Evolutionary conservation across 2,888 invertebrate genomes (phyloP).

Genomic region (Nomada ruficornis): DNA sequence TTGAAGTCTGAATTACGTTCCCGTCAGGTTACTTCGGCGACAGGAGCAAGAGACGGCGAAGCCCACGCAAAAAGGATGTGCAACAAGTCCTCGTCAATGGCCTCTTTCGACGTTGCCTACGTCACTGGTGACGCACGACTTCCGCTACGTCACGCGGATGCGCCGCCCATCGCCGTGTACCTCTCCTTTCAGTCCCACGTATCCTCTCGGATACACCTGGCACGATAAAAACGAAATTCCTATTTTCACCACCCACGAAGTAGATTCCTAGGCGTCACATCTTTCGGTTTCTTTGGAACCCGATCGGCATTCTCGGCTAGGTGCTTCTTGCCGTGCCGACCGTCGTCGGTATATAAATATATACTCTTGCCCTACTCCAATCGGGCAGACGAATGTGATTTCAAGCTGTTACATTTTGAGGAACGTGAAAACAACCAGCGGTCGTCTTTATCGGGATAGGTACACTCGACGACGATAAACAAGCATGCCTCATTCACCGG

Average conservation of each 20-base stretch:
- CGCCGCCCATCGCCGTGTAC: slow-evolving; percentile 55
- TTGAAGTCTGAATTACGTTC: neutral
- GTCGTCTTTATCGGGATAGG: slow-evolving; percentile 12
- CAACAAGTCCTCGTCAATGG: slow-evolving; percentile 81
- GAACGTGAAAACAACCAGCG: neutral
- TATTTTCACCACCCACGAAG: slow-evolving; percentile 29
- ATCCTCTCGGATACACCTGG: neutral
- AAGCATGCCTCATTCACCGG: slow-evolving; percentile 11
- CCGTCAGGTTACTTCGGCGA: neutral
- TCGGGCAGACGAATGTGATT: neutral
- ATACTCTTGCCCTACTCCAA: too few relatives aligned
- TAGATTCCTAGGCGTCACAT: neutral
- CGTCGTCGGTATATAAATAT: neutral
- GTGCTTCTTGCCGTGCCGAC: neutral
- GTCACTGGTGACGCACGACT: slow-evolving; percentile 77
- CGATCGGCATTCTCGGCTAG: slow-evolving; percentile 11
- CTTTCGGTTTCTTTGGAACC: neutral
- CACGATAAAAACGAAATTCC: slow-evolving; percentile 23
- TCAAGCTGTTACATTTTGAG: neutral
- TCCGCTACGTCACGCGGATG: slow-evolving; percentile 77
- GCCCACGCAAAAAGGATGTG: slow-evolving; percentile 72
- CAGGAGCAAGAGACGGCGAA: slow-evolving; percentile 38
- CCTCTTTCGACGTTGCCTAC: slow-evolving; percentile 74
- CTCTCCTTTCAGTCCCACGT: slow-evolving; percentile 32
- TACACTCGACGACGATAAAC: slow-evolving; percentile 4